A percentile compares a stretch with the other conserved stretches of the same genome.
Conservation (phyloP, 2,113 vertebrate species). For the Neogale vison region DNA sequence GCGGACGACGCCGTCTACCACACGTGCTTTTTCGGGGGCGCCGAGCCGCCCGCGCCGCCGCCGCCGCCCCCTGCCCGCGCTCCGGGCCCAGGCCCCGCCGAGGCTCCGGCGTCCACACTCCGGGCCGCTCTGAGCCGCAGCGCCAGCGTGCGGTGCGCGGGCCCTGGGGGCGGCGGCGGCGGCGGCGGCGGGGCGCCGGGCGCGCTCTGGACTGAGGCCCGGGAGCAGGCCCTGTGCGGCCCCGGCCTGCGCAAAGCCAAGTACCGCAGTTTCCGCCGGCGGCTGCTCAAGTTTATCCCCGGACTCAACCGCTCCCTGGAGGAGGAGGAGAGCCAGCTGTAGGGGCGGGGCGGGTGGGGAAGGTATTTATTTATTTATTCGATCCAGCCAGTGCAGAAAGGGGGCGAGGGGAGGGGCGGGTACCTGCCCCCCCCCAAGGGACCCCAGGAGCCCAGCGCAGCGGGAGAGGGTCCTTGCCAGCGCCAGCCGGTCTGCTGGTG, state of each 20-base stretch:
- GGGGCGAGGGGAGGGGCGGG: neutral
- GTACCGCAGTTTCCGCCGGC: constrained; percentile 92
- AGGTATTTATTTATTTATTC: constrained; percentile 89
- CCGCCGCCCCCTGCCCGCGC: neutral
- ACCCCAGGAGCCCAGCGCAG: constrained; percentile 50
- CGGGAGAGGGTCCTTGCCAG: constrained; percentile 49
- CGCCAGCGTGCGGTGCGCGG: constrained; percentile 90
- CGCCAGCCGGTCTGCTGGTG: neutral
- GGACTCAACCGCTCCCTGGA: constrained; percentile 95
- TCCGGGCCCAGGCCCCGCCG: constrained; percentile 52
- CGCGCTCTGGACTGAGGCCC: constrained; percentile 78
- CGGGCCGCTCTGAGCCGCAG: constrained; percentile 83
- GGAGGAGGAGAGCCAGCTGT: constrained; percentile 97
- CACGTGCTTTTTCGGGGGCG: constrained; percentile 89
- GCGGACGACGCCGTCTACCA: constrained; percentile 92
- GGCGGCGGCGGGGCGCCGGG: constrained; percentile 24
- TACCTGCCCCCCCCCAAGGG: neutral
- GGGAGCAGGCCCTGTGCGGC: constrained; percentile 78
- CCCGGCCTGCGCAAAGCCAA: constrained; percentile 89
- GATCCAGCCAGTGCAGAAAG: constrained; percentile 12
- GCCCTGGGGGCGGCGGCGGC: constrained; percentile 67
- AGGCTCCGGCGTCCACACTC: constrained; percentile 29
- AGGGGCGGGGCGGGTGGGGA: constrained; percentile 58
- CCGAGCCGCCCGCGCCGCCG: constrained; percentile 43
- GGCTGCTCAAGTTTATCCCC: constrained; percentile 96